Base-by-base conservation (phyloP, 2,888 invertebrate species). In the Diaperis boleti region DNA sequence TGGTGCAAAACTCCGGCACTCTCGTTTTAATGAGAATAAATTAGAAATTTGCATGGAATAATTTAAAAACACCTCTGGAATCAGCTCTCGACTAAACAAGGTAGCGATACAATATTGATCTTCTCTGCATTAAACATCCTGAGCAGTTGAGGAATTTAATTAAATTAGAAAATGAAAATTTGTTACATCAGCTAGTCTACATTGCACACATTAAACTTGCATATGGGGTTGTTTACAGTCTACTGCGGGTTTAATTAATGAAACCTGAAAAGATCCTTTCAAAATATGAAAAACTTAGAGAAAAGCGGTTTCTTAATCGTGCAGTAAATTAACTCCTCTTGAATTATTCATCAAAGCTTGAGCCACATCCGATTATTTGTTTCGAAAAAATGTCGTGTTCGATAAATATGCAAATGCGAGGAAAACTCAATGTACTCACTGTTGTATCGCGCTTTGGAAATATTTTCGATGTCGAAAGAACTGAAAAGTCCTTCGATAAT, bases 351-450 rank as follows among this genome's bases (percentile, higher is more conserved):
- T 57, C 57, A 37, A 45, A 26, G 47, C 26, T 35, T 35, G 37
- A 57, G 47, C 57, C 45, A 57, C 57, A 57, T 57, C 57, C 57
- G 57, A 57, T 57, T 57, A 57, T 57, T 47, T 57, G 47, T 45
- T 57, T 57, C 47, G 37, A 42, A 57, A 56, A 57, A 57, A 57
- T 57, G 57, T 57, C 57, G 57, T 35, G 11, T 55, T 57, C 47
- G 35, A 37, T 55, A 45, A 45, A 47, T 57, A 45, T 57, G 57
- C 26, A 57, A 57, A 57, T 57, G 47, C 13, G 47, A 22, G 42
- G 37, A 57, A 47, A 57, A 45, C 33, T 15, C 57, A 45, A n/a
- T 10, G 37, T 57, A 45, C 33, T 15, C 57, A 45, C 5, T 10
- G 37, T 57, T 47, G 41, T 47, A 45, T 26, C 37, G 47, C 42